phyloP scores from a whole-genome alignment of 2,888 invertebrate species.

The Dryomyza anilis region DNA sequence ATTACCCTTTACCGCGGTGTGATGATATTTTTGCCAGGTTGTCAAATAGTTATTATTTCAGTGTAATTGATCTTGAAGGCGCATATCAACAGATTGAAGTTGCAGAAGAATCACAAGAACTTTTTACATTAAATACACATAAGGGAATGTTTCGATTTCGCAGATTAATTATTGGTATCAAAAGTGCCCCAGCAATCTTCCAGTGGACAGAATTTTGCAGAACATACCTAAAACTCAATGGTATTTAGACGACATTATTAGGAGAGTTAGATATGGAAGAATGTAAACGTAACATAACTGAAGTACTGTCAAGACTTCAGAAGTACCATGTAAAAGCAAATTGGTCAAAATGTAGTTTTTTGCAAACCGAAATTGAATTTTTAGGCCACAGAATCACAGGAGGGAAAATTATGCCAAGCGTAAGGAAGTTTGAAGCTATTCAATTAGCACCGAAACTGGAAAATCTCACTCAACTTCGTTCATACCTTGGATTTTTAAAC shows the following conservation, averaged over 20 bases:
- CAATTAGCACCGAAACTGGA: constrained; percentile 16
- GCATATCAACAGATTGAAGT: constrained; percentile 19
- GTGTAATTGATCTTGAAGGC: constrained; percentile 21
- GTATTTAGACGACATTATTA: constrained; percentile 24
- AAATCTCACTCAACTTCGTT: constrained; percentile 15
- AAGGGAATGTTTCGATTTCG: constrained; percentile 17
- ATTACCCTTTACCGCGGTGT: constrained; percentile 27
- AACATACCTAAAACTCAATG: constrained; percentile 1
- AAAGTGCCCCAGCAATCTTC: constrained; percentile 19
- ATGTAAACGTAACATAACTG: neutral
- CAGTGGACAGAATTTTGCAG: constrained; percentile 24
- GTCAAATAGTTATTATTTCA: constrained; percentile 8
- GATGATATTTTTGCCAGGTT: constrained; percentile 29
- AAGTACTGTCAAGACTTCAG: neutral
- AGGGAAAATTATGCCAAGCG: constrained; percentile 17
- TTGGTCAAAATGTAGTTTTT: constrained; percentile 21
- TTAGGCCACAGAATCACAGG: constrained; percentile 26
- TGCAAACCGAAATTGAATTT: constrained; percentile 11
- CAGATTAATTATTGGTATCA: constrained; percentile 9
- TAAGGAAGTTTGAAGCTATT: constrained; percentile 25
- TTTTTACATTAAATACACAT: constrained; percentile 24
- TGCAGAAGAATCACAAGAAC: neutral
- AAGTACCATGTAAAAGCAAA: constrained; percentile 8
- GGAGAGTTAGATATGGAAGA: constrained; percentile 14
- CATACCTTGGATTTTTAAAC: constrained; percentile 26